Conservation (phyloP, 1,140 invertebrate genomes). For the Cydia splendana region DNA sequence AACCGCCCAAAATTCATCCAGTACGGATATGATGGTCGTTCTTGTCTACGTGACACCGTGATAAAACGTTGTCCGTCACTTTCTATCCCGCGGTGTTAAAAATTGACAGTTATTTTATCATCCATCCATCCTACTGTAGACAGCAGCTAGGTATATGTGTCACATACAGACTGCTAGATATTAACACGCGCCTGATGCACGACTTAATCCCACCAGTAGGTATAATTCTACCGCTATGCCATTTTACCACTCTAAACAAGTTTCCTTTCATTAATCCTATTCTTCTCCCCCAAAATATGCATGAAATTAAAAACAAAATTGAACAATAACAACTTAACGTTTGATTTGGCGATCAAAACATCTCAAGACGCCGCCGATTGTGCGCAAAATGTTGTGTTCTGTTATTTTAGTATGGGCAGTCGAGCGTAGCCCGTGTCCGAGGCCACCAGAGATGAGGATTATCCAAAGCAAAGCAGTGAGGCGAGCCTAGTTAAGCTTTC, state of each 20-base stretch:
- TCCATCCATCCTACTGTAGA: background rate
- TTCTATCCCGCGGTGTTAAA: too few species aligned
- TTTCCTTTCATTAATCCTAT: constrained; percentile 5
- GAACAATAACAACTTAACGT: constrained; percentile 19
- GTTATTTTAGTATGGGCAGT: constrained; percentile 15
- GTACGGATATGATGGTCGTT: too few species aligned
- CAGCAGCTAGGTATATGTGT: background rate
- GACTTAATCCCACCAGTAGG: background rate
- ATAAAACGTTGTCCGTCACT: too few species aligned
- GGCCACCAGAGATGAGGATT: constrained; percentile 15
- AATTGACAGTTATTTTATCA: too few species aligned
- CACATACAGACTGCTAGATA: background rate
- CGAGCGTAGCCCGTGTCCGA: constrained; percentile 6
- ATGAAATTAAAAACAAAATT: constrained; percentile 22
- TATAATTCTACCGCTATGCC: background rate
- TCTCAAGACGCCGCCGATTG: constrained; percentile 18
- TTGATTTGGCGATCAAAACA: constrained; percentile 17
- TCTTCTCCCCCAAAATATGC: constrained; percentile 7
- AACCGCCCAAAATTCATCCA: too few species aligned
- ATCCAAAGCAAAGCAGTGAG: constrained; percentile 12
- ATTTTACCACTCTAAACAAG: background rate
- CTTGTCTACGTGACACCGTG: too few species aligned
- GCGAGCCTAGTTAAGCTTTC: constrained; percentile 18
- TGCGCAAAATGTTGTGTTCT: background rate
- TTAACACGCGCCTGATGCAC: background rate